Evolutionary conservation across 2,888 invertebrate genomes (phyloP), one percentile per base, ranked within the genome.

Genomic region (Pharmacophagus antenor): DNA sequence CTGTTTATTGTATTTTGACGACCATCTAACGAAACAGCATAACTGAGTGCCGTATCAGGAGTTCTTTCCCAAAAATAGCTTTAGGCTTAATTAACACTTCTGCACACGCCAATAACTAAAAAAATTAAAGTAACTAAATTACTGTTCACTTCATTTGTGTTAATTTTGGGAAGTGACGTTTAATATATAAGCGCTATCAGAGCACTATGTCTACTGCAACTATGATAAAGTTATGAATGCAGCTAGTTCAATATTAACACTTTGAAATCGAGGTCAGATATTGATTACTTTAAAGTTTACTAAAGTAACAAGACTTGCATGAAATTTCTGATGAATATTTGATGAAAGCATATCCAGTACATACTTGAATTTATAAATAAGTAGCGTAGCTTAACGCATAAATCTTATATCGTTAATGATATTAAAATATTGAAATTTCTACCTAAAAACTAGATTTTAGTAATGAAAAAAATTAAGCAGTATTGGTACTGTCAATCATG

Each of bases 231-330:
- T 42, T 17, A 18, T 17, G 42, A 42, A 42, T 42, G 42, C 42
- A 42, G 42, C 42, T 53, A 42, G 22, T 53, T 54, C 54, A 54
- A 44, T 54, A 54, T 54, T 54, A 54, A 44, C 44, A 17, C 23
- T 44, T 8, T 23, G 25, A 27, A 49, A 54, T 54, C 44, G 20
- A 27, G 44, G 54, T 54, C 54, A 18, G 23, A 44, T 54, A 54
- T 54, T 44, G 54, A 54, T 46, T 44, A 23, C 27, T 18, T 54
- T 44, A 54, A 54, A 46, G 12, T 46, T 46, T 4, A 21, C 20
- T 46, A 17, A 46, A 46, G 46, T 46, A 21, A 46, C 21, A 46
- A 46, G 46, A 46, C 21, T 20, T 46, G 46, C 46, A 17, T 46
- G 12, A 46, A 46, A 18, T 42, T 15, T n/a, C 18, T 42, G 42